phyloP scores from a whole-genome alignment of 2,888 invertebrate genomes.

The Sarcophaga variegata region DNA sequence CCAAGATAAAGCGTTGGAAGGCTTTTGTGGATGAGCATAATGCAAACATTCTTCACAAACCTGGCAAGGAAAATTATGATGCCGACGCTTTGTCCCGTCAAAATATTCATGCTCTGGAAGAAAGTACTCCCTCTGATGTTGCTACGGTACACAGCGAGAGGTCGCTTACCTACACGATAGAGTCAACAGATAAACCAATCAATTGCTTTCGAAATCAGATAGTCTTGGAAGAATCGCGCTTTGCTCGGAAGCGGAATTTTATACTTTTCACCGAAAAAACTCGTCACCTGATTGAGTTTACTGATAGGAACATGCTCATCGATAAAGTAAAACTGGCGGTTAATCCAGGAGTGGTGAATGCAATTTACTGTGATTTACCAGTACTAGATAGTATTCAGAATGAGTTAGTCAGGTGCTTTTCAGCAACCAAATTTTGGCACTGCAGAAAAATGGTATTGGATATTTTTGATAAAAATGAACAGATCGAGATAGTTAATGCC shows the following conservation, averaged over 20 bases:
- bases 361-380: conserved; percentile 60
- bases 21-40: conserved; percentile 48
- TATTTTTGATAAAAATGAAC: too few relatives aligned
- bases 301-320: conserved; percentile 38
- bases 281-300: conserved; percentile 35
- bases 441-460: conserved; percentile 24
- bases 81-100: conserved; percentile 62
- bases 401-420: conserved; percentile 29
- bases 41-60: not conserved
- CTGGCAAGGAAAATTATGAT: conserved; percentile 36
- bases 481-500: too few relatives aligned
- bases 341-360: conserved; percentile 52
- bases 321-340: conserved; percentile 1
- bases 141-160: conserved; percentile 57
- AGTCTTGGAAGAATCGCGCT: conserved; percentile 56
- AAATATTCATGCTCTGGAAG: conserved; percentile 52
- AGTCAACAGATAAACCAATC: conserved; percentile 66
- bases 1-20: conserved; percentile 34
- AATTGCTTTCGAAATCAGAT: conserved; percentile 71
- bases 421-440: conserved; percentile 57
- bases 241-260: not conserved
- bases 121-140: conserved; percentile 35
- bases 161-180: conserved; percentile 66
- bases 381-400: conserved; percentile 57
- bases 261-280: not conserved